phyloP scores from a whole-genome alignment of 2,888 invertebrate genomes.

The Chymomyza caudatula region DNA sequence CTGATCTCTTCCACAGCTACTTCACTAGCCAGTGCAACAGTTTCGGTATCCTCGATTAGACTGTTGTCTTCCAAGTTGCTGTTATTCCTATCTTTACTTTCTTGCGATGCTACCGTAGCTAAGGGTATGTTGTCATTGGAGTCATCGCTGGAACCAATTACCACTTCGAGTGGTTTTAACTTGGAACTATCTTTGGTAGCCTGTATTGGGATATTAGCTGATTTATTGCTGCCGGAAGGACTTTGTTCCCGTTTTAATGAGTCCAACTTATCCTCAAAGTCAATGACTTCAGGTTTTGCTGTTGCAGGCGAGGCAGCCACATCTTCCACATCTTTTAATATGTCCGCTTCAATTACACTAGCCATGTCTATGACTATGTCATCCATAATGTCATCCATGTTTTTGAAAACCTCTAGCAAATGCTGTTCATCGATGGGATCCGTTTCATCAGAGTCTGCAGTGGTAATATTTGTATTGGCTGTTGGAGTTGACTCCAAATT shows the following conservation, averaged over 20 bases:
- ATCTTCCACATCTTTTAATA: slow-evolving; percentile 74
- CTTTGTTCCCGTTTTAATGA: slow-evolving; percentile 28
- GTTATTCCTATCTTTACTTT: slow-evolving; percentile 58
- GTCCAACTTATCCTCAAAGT: slow-evolving; percentile 58
- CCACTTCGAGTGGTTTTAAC: slow-evolving; percentile 45
- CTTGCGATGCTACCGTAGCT: slow-evolving; percentile 68
- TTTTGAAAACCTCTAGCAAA: slow-evolving; percentile 75
- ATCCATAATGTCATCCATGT: slow-evolving; percentile 75
- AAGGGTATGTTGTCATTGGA: slow-evolving; percentile 76
- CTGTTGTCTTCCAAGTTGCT: slow-evolving; percentile 9
- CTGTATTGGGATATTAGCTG: slow-evolving; percentile 25
- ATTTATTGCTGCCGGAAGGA: not conserved
- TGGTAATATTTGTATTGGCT: not conserved
- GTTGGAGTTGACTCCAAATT: not conserved
- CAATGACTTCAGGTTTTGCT: slow-evolving; percentile 46
- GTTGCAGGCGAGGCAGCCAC: slow-evolving; percentile 59
- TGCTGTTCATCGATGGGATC: slow-evolving; percentile 75
- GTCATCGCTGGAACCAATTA: slow-evolving; percentile 73
- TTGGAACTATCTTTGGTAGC: slow-evolving; percentile 22
- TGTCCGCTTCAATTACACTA: no score
- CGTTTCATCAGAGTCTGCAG: slow-evolving; percentile 55
- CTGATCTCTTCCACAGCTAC: slow-evolving; percentile 42
- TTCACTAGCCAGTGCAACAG: slow-evolving; percentile 33
- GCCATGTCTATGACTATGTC: slow-evolving; percentile 74
- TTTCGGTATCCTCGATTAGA: slow-evolving; percentile 13